These are phyloP conservation scores for Drosophila nr. medialis DNA, from an alignment of 2,888 invertebrate species.

Conservation along the genomic window DNA sequence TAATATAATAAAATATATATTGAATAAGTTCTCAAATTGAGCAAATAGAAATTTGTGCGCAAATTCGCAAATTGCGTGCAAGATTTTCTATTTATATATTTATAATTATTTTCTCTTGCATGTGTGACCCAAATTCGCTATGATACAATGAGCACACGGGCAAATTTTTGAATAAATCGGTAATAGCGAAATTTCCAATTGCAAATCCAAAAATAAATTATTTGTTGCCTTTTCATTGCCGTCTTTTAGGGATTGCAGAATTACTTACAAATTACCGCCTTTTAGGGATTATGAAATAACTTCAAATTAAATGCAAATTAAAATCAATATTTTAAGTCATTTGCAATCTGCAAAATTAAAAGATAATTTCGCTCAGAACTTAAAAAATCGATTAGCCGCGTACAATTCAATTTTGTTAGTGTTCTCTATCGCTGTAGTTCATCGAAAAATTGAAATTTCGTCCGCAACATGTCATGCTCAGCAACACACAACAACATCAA, in stretches of 20 bases:
- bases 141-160: background rate
- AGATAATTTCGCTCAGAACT: background rate
- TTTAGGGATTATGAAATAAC: background rate
- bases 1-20: background rate
- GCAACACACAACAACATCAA: background rate
- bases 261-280: slow-evolving; percentile 1
- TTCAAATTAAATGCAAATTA: background rate
- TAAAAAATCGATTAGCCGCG: background rate
- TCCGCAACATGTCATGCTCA: background rate
- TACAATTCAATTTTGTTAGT: background rate
- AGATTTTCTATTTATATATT: background rate
- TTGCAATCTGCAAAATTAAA: background rate
- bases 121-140: background rate
- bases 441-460: background rate
- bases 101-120: background rate
- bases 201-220: background rate
- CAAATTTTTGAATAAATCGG: background rate
- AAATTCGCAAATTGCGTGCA: background rate
- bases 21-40: background rate
- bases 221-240: background rate
- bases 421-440: background rate
- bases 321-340: background rate
- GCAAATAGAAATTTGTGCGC: background rate
- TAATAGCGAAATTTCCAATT: background rate
- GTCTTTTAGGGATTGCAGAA: background rate